Evolutionary conservation across 2,113 vertebrate genomes (phyloP).

Genomic region (Clupea harengus): DNA sequence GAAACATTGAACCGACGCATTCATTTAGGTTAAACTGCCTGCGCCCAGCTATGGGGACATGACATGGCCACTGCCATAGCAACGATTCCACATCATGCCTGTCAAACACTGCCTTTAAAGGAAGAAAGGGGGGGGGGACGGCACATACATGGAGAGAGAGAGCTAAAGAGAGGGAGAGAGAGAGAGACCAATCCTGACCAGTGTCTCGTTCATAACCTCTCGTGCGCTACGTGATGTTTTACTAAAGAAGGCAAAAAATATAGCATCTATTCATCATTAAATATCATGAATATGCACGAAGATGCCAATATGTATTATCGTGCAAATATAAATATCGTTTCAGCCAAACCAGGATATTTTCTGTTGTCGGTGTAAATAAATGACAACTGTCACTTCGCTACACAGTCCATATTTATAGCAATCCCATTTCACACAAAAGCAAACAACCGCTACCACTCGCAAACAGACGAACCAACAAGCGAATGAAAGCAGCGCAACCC

Average conservation of each 20-base stretch:
- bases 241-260: neutral
- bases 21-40: neutral
- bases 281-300: neutral
- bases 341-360: neutral
- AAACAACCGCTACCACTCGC: constrained; percentile 28
- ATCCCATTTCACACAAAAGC: constrained; percentile 50
- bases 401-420: constrained; percentile 52
- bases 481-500: constrained; percentile 18
- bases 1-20: neutral
- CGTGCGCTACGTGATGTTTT: neutral
- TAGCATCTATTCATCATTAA: neutral
- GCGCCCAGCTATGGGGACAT: constrained; percentile 50
- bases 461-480: neutral
- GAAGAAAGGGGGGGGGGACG: constrained; percentile 20
- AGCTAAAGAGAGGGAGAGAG: neutral
- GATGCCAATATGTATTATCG: neutral
- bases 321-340: constrained; percentile 1
- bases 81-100: constrained; percentile 55
- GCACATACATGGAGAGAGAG: constrained; percentile 39
- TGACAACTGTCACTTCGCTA: neutral
- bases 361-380: neutral
- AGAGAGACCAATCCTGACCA: constrained; percentile 3
- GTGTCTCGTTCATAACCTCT: neutral
- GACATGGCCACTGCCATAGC: constrained; percentile 64
- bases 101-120: constrained; percentile 33